Evolutionary conservation across 2,797 vertebrate genomes (phyloP).

Genomic region (Hemitrygon akajei): DNA sequence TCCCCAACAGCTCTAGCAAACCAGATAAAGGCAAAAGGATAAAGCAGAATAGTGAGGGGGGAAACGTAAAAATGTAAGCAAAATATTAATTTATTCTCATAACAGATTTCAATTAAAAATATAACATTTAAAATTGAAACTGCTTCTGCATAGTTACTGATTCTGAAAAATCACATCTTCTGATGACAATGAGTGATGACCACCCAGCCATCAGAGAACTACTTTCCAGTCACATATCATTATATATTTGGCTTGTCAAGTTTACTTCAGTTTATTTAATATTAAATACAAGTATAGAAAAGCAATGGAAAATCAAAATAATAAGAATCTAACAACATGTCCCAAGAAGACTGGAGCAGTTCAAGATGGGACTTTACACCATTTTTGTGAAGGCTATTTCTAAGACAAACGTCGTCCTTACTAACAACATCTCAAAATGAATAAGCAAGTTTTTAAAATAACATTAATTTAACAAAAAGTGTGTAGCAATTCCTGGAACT

Average conservation of each 20-base stretch:
- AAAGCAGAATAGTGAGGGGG: too few relatives aligned
- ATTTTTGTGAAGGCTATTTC: too few relatives aligned
- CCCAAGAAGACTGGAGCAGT: too few relatives aligned
- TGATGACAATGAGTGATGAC: not conserved
- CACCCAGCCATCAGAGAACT: not conserved
- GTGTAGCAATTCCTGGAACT: not conserved
- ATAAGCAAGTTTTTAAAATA: too few relatives aligned
- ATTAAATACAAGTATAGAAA: not conserved
- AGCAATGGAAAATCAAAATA: not conserved
- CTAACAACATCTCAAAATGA: too few relatives aligned
- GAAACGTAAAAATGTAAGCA: not conserved
- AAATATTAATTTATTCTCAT: not conserved
- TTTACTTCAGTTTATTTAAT: not conserved
- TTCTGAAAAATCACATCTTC: not conserved
- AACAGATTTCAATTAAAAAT: not conserved
- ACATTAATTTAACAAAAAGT: too few relatives aligned
- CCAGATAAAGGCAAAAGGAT: not conserved
- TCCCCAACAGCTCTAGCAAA: too few relatives aligned
- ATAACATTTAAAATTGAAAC: not conserved
- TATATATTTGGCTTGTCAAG: not conserved
- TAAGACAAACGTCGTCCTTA: too few relatives aligned
- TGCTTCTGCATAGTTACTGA: not conserved
- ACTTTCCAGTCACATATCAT: not conserved
- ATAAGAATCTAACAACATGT: not conserved
- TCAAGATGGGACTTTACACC: too few relatives aligned